Conservation (phyloP, 2,888 invertebrate genomes). For the Pocota personata region DNA sequence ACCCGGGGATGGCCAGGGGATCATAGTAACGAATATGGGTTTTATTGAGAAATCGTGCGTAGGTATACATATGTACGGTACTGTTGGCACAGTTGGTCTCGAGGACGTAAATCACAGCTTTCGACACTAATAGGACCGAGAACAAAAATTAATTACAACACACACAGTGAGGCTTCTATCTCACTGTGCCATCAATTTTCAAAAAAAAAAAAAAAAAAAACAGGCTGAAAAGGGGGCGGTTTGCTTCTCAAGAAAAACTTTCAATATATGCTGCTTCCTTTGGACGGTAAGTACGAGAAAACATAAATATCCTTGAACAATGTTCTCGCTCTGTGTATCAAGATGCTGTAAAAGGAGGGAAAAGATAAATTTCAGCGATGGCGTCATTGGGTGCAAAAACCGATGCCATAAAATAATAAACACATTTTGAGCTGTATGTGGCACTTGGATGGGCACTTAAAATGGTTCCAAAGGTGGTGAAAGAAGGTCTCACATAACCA, state of each 20-base stretch:
- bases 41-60: constrained; percentile 46
- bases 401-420: constrained; percentile 61
- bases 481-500: constrained; percentile 14
- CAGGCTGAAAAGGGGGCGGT: background rate
- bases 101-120: constrained; percentile 63
- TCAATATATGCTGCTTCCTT: constrained; percentile 14
- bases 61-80: background rate
- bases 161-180: constrained; percentile 47
- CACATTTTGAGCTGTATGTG: constrained; percentile 58
- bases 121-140: constrained; percentile 62
- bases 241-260: background rate
- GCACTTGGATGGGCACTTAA: constrained; percentile 54
- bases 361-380: constrained; percentile 54
- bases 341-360: constrained; percentile 7
- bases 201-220: background rate
- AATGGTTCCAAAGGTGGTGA: constrained; percentile 28
- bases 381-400: constrained; percentile 56
- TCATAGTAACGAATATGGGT: background rate
- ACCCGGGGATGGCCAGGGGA: background rate
- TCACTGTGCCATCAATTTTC: constrained; percentile 57
- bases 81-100: constrained; percentile 21
- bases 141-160: constrained; percentile 69
- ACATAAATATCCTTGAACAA: constrained; percentile 45
- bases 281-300: background rate
- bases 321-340: constrained; percentile 3